A percentile compares a stretch with the other conserved stretches of the same genome.
Conservation (phyloP, 2,888 invertebrate species). For the Metellina segmentata region DNA sequence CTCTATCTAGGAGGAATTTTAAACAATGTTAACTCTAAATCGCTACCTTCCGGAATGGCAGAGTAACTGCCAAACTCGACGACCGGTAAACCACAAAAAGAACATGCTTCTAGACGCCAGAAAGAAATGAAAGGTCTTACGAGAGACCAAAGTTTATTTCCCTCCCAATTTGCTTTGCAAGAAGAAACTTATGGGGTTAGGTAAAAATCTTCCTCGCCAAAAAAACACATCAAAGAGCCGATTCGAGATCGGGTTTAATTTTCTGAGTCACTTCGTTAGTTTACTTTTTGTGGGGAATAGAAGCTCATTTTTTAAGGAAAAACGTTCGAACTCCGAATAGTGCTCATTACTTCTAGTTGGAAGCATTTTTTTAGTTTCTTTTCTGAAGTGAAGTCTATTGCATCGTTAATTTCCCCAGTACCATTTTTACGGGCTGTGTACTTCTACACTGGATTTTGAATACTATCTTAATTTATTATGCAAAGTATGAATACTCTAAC, state of each 20-base stretch:
- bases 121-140: conserved; percentile 16
- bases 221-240: conserved; percentile 41
- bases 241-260: conserved; percentile 39
- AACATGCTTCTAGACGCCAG: not conserved
- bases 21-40: conserved; percentile 25
- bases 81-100: not conserved
- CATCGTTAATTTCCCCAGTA: too few relatives aligned
- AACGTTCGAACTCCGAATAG: not conserved
- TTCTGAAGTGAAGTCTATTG: too few relatives aligned
- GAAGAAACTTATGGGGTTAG: conserved; percentile 3
- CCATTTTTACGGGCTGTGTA: too few relatives aligned
- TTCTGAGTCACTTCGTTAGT: conserved; percentile 44
- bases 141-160: conserved; percentile 3
- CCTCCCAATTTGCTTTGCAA: conserved; percentile 32
- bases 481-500: too few relatives aligned
- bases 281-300: conserved; percentile 30
- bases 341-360: conserved; percentile 13
- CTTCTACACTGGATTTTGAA: too few relatives aligned
- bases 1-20: conserved; percentile 6
- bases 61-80: conserved; percentile 1
- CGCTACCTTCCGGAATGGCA: not conserved
- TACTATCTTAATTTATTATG: too few relatives aligned
- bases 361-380: too few relatives aligned
- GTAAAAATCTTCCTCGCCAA: conserved; percentile 25
- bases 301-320: conserved; percentile 27